These are phyloP conservation scores for Laticauda colubrina DNA, from an alignment of 2,113 vertebrate species.

Conservation along the genomic window DNA sequence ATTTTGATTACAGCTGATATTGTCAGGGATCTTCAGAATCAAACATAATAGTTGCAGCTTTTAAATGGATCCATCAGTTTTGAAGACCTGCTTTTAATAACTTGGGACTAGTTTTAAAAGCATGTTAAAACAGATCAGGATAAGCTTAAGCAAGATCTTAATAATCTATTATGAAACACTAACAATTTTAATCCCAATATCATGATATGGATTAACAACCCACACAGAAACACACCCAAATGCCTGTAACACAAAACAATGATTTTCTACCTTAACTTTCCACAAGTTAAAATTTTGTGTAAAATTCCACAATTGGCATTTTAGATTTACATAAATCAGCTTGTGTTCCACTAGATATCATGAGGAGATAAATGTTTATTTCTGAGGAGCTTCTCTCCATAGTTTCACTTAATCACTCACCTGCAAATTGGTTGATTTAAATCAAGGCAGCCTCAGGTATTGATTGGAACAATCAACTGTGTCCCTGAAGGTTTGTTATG, in stretches of 20 bases:
- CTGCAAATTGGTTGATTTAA: background rate
- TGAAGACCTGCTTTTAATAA: background rate
- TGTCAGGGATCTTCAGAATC: fast-evolving
- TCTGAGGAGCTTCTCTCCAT: background rate
- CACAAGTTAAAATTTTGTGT: background rate
- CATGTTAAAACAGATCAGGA: background rate
- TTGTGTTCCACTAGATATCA: background rate
- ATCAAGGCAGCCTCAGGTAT: background rate
- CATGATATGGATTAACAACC: background rate
- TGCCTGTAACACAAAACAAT: background rate
- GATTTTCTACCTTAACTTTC: background rate
- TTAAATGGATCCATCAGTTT: background rate
- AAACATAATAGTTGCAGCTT: background rate
- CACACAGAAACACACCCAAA: background rate
- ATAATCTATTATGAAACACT: background rate
- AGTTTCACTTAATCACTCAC: background rate
- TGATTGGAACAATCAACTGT: background rate
- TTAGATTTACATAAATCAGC: background rate
- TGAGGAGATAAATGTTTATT: background rate
- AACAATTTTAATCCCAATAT: background rate
- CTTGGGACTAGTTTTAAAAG: background rate
- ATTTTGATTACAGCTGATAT: slow-evolving; percentile 25
- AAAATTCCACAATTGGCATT: background rate
- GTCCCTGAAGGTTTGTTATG: background rate
- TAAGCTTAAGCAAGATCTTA: background rate